Evolutionary conservation across 2,888 invertebrate genomes (phyloP), one percentile per base, ranked within the genome.

Genomic region (Cheilosia vernalis): DNA sequence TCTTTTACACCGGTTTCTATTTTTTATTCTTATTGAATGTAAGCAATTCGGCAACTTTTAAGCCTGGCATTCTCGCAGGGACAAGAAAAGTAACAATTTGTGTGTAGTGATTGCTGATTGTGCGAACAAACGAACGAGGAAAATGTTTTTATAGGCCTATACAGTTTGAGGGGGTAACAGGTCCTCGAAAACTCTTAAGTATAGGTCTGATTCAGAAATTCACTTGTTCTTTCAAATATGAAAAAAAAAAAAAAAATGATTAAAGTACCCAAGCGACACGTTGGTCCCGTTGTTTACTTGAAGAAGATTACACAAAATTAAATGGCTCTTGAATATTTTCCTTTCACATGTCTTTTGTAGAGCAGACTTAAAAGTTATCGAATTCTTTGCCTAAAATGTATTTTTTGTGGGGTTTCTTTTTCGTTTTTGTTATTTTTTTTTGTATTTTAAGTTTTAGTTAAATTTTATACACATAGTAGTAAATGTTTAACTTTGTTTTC

Each of bases 401-500:
- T 17, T 27, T 27, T 27, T 27, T 7, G 6, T 27, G 27, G 27
- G 27, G 6, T 27, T 27, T 7, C 27, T 27, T 27, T 6, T 27
- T 27, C 6, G 5, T 6, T 1, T 4, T 19, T 63, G 3, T 24
- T 24, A 24, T 0, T 30, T 27, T 61, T 61, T 47, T 44, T 67
- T 61, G 37, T 49, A 19, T 49, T 58, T 61, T 21, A 17, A 7
- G 6, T 51, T 33, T 27, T 63, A 49, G 6, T 61, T 42, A 42
- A 61, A 27, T 5, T 21, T 30, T 69, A 15, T 40, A 19, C 24
- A 66, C 37, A 53, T 17, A 53, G 21, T 64, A 66, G 73, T 73
- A 80, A 80, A 73, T 80, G 79, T 73, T 80, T 80, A 73, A 73
- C 79, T 66, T 73, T 80, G 19, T 60, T 66, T 33, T 40, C 15